A percentile compares a stretch with the other conserved stretches of the same genome.
Conservation (phyloP, 1,140 invertebrate genomes). For the Pogonomyrmex californicus region DNA sequence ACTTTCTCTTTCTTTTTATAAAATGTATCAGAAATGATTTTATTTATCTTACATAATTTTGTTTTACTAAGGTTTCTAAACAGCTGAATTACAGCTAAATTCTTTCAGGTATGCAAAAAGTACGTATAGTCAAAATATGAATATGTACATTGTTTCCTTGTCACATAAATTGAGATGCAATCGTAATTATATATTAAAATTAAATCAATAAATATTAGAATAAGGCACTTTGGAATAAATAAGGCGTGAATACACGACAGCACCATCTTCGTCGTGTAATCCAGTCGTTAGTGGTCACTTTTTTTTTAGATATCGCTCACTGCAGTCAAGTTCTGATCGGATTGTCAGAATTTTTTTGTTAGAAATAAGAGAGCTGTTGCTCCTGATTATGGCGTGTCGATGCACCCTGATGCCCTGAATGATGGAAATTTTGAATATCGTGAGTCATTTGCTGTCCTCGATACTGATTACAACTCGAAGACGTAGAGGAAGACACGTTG, state of each 20-base stretch:
- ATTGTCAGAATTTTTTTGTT: slow-evolving; percentile 59
- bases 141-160: neutral
- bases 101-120: neutral
- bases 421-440: slow-evolving; percentile 78
- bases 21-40: neutral
- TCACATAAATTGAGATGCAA: neutral
- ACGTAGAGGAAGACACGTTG: slow-evolving; percentile 79
- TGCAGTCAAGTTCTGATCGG: slow-evolving; percentile 16
- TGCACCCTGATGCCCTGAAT: slow-evolving; percentile 75
- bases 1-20: neutral
- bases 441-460: slow-evolving; percentile 76
- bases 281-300: neutral
- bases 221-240: slow-evolving; percentile 77
- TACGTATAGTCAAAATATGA: neutral
- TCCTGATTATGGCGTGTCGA: slow-evolving; percentile 78
- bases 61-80: neutral
- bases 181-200: slow-evolving; percentile 36
- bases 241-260: slow-evolving; percentile 30
- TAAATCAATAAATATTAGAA: slow-evolving; percentile 72
- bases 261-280: slow-evolving; percentile 7
- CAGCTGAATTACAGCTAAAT: neutral
- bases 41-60: neutral
- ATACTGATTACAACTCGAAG: slow-evolving; percentile 78
- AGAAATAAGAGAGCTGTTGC: slow-evolving; percentile 80
- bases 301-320: slow-evolving; percentile 25